These are phyloP conservation scores for Artemia franciscana DNA, from an alignment of 1,140 invertebrate species.

Conservation along the genomic window DNA sequence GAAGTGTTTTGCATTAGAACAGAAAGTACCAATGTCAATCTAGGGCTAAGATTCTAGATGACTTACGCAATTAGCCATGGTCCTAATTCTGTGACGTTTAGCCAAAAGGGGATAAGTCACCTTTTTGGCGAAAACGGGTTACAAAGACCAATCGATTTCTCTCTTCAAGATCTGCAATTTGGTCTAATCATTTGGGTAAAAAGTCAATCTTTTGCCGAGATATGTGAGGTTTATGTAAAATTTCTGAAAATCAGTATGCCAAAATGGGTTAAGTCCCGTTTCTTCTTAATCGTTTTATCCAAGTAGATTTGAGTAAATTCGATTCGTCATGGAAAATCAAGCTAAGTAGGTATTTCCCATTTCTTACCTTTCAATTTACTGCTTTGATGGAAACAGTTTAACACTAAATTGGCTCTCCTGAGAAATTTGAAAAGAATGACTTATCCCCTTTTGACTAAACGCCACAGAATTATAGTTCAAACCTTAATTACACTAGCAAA, in stretches of 20 bases:
- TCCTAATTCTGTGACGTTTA: neutral
- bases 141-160: neutral
- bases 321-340: neutral
- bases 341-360: neutral
- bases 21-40: no score
- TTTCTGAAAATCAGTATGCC: neutral
- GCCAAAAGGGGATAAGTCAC: no score
- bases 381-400: no score
- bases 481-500: no score
- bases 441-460: neutral
- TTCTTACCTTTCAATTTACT: neutral
- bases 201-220: neutral
- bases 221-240: neutral
- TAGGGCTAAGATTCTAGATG: no score
- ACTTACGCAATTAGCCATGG: no score
- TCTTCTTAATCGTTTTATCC: neutral
- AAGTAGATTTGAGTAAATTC: neutral
- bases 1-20: no score
- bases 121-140: neutral
- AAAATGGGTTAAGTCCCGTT: neutral
- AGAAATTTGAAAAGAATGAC: no score
- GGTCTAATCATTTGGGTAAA: neutral
- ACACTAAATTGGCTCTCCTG: no score
- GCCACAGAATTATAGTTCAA: neutral
- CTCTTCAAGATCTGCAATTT: neutral